Base-by-base conservation (phyloP, 2,888 invertebrate species). In the Lasioglossum marginatum region DNA sequence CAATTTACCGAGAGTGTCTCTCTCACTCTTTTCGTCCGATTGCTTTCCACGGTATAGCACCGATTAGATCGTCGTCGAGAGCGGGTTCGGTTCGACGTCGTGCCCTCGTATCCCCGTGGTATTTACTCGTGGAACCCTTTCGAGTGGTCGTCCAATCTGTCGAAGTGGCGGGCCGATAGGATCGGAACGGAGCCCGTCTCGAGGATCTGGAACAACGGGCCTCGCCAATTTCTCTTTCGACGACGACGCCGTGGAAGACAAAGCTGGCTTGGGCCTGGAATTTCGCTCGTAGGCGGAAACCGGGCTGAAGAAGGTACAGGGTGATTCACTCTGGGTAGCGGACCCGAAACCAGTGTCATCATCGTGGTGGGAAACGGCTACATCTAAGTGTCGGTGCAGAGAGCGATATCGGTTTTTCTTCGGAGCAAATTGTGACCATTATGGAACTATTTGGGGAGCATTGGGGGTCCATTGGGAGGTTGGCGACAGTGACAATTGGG, bases 231-330 rank as follows among this genome's bases (percentile, higher is more conserved):
- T 89, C 88, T 87, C 88, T 86, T 74, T 63, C 48, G 82, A 14
- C 71, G 52, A 75, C 79, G 79, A 52, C 52, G 10, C 63, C 68
- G 45, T 68, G 81, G 72, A 82, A 63, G 81, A 85, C 88, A 87
- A 84, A 89, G 85, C 82, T 83, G 71, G 72, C 73, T 23, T 40
- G 3, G 45, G 78, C 68, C 23, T 78, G 88, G 90, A 90, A 91
- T 91, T 87, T 88, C 80, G 83, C 68, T 86, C 88, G 91, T 91
- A 91, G 91, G 91, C 91, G 91, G 85, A 85, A 85, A 81, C 63
- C 60, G 70, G 79, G 74, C 57, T 72, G 88, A 34, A 81, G 81
- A 23, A 81, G 81, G 77, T 84, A 79, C 52, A 52, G 52, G 52
- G 10, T 10, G 52, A 52, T 52, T 52, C 52, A n/a, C 10, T 45